Percentiles rank a stretch among this genome's conserved stretches.
Conservation (phyloP, 2,888 invertebrate species). For the Scaptomyza reducta region DNA sequence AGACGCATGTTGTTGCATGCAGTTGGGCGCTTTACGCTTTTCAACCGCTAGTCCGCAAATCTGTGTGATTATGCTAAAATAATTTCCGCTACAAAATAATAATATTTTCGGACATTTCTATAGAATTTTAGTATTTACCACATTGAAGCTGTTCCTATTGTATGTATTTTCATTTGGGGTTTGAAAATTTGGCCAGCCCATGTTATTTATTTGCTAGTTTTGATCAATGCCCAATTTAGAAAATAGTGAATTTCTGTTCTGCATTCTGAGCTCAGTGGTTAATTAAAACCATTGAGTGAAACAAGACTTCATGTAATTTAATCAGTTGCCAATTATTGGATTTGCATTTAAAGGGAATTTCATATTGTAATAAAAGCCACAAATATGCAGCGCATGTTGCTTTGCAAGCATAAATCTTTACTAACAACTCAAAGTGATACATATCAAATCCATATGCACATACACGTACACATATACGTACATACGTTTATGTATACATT, state of each 20-base stretch:
- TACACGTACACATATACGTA: background rate
- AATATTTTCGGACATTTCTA: constrained; percentile 43
- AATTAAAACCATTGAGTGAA: constrained; percentile 52
- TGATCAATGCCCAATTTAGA: constrained; percentile 42
- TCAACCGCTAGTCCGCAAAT: constrained; percentile 7
- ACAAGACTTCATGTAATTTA: constrained; percentile 37
- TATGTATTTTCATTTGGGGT: constrained; percentile 19
- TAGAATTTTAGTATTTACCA: constrained; percentile 10
- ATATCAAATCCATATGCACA: background rate
- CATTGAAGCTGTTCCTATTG: constrained; percentile 16
- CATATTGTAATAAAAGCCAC: constrained; percentile 19
- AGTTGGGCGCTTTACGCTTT: constrained; percentile 33
- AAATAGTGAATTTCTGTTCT: constrained; percentile 28
- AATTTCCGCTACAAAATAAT: constrained; percentile 62
- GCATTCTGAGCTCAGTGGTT: constrained; percentile 34
- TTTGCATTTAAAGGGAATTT: constrained; percentile 33
- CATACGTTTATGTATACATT: background rate
- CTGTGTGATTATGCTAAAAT: constrained; percentile 60
- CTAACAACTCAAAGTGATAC: background rate
- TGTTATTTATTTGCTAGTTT: constrained; percentile 49
- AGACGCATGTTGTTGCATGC: constrained; percentile 36
- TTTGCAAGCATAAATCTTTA: constrained; percentile 3
- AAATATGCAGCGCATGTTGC: constrained; percentile 4
- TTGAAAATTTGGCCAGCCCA: constrained; percentile 34
- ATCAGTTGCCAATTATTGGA: constrained; percentile 42